Evolutionary conservation across 2,888 invertebrate species (phyloP), one percentile per base, ranked within the genome.

Genomic region (Eupithecia pulchellata): DNA sequence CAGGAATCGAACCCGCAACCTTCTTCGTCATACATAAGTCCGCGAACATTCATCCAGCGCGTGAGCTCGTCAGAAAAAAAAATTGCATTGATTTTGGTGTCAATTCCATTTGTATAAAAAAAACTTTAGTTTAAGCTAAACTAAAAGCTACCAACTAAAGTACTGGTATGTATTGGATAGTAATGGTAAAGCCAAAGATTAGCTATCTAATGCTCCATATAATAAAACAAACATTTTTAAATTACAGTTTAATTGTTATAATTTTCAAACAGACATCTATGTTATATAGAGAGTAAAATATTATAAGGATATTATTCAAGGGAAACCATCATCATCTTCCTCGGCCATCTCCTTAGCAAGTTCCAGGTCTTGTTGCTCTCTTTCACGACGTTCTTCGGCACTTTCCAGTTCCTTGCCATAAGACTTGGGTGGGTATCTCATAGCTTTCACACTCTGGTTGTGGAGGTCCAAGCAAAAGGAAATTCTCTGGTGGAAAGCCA

Each of bases 321-420:
- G 94, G 86, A 97, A 97, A 78, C 97, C 97, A 94, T 98, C 98
- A 95, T 99, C 99, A 91, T 99, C 99, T 88, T 99, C 99, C 87
- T 99, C 99, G 9, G 99, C 99, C 97, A 99, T 99, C 94, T 99
- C 99, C 90, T 99, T 99, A n/a, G 99, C 99, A 82, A 99, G 95
- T 89, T 99, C 99, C 84, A 99, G 95, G 92, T 99, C 99, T 90
- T 99, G 99, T 85, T 99, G 99, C 89, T 99, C 99, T 66, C 99
- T 95, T 90, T 99, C 99, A 71, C 99, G 95, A 65, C 99, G 96
- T 84, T 99, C 99, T 92, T 99, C 99, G 20, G 99, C 99, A 81
- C 98, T 99, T 90, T 99, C 99, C 73, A 99, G 94, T 89, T 99
- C 99, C 86, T 99, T 99, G 27, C 99, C 99, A 93, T 99, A 99